Evolutionary conservation across 2,113 vertebrate species (phyloP).

Genomic region (Melanerpes aurifrons): DNA sequence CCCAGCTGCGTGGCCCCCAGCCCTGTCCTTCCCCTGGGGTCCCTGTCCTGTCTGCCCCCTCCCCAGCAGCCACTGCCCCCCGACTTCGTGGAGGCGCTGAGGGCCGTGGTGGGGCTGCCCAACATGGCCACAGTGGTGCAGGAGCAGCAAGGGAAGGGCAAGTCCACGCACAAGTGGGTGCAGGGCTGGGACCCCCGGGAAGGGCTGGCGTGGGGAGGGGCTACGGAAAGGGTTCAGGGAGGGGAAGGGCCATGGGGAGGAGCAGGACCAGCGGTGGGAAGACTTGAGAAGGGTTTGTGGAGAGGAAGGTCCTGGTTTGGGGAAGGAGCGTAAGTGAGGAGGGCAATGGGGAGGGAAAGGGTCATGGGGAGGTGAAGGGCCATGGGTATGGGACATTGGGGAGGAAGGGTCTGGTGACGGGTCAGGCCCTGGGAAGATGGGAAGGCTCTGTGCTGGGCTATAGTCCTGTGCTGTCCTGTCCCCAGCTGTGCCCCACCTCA

Average conservation of each 20-base stretch:
- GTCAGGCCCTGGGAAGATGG: no score
- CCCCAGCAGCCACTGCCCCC: constrained; percentile 67
- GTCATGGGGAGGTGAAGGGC: neutral
- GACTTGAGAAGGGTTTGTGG: neutral
- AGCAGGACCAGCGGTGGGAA: no score
- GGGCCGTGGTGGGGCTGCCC: constrained; percentile 74
- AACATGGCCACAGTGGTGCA: constrained; percentile 78
- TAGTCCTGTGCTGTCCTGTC: neutral
- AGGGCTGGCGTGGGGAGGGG: no score
- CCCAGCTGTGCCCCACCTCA: constrained; percentile 85
- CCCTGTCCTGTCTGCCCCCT: no score
- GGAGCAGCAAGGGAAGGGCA: constrained; percentile 79
- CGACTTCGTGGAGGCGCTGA: constrained; percentile 76
- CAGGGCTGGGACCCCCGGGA: neutral
- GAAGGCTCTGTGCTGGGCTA: neutral
- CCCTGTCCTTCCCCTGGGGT: no score
- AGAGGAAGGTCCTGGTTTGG: no score
- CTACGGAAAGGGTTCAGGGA: neutral
- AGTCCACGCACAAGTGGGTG: constrained; percentile 53
- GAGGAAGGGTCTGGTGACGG: no score
- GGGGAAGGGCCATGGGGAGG: neutral
- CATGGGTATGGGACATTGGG: no score
- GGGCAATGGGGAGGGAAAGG: neutral
- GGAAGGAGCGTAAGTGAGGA: no score
- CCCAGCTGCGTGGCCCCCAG: no score